A percentile compares a stretch with the other conserved stretches of the same genome.
Conservation (phyloP, 2,888 invertebrate species). For the Eilema caniola region DNA sequence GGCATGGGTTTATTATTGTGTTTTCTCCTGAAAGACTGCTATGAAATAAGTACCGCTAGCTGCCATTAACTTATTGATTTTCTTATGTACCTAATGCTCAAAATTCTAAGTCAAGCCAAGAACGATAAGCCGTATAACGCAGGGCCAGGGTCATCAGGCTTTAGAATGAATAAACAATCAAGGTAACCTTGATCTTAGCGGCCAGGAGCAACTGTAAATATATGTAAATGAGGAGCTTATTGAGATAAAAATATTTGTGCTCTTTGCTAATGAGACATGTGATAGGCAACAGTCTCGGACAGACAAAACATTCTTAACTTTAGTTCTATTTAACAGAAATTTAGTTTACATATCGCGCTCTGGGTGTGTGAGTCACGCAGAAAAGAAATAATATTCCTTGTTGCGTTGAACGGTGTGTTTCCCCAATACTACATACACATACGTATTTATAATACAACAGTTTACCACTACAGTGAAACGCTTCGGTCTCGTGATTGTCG, state of each 20-base stretch:
- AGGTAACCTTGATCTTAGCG: conserved; percentile 9
- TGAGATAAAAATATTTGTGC: not conserved
- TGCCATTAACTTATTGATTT: not conserved
- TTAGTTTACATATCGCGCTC: not conserved
- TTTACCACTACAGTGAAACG: conserved; percentile 45
- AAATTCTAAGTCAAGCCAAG: not conserved
- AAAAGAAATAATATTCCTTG: conserved; percentile 47
- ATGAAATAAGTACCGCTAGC: not conserved
- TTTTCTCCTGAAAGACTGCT: not conserved
- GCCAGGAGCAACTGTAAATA: not conserved
- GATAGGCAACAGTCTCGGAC: not conserved
- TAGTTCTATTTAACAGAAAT: not conserved
- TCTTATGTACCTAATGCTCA: not conserved
- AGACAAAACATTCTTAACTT: not conserved
- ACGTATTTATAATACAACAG: conserved; percentile 30
- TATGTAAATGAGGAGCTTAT: not conserved
- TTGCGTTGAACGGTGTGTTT: conserved; percentile 61
- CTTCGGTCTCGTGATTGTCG: conserved; percentile 75
- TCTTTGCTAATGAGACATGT: not conserved
- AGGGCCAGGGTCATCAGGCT: not conserved
- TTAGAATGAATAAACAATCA: not conserved
- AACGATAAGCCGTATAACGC: not conserved
- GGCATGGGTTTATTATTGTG: no score
- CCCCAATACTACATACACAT: conserved; percentile 54
- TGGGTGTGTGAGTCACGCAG: conserved; percentile 54